These are phyloP conservation scores for Heterodera carotae DNA, from an alignment of 1,140 invertebrate species.

Conservation along the genomic window DNA sequence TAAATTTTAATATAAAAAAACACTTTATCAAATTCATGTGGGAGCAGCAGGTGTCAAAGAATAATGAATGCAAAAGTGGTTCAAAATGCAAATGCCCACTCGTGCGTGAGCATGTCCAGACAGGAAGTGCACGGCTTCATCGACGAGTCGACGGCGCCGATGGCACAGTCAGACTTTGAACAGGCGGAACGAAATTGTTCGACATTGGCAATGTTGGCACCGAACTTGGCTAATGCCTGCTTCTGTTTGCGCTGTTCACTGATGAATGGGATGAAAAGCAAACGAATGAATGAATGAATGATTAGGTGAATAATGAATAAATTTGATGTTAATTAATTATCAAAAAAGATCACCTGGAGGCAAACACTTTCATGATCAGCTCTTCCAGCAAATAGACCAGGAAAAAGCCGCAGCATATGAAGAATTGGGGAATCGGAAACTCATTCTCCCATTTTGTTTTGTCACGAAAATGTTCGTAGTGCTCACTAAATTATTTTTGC, in stretches of 20 bases:
- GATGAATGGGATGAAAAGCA: neutral
- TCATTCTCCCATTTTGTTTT: constrained; percentile 29
- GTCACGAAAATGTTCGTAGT: constrained; percentile 44
- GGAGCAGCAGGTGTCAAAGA: too few species aligned
- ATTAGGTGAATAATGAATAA: too few species aligned
- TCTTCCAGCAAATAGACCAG: constrained; percentile 63
- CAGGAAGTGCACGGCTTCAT: constrained; percentile 18
- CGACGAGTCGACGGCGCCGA: constrained; percentile 10
- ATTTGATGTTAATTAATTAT: neutral
- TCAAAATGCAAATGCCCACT: constrained; percentile 35
- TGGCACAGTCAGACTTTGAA: constrained; percentile 24
- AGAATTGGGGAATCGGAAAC: constrained; percentile 58
- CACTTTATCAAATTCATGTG: neutral
- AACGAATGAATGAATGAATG: too few species aligned
- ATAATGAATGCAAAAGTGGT: too few species aligned
- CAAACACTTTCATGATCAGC: constrained; percentile 53
- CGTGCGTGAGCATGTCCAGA: constrained; percentile 48
- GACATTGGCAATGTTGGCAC: constrained; percentile 13
- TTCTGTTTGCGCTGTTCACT: constrained; percentile 31
- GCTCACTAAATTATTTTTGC: constrained; percentile 41
- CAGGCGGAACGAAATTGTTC: neutral
- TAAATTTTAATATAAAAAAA: neutral
- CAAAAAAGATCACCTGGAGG: constrained; percentile 20
- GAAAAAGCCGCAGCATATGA: constrained; percentile 62
- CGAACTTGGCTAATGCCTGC: constrained; percentile 14